phyloP scores from a whole-genome alignment of 2,888 invertebrate genomes.

The Amblyjoppa proteus region DNA sequence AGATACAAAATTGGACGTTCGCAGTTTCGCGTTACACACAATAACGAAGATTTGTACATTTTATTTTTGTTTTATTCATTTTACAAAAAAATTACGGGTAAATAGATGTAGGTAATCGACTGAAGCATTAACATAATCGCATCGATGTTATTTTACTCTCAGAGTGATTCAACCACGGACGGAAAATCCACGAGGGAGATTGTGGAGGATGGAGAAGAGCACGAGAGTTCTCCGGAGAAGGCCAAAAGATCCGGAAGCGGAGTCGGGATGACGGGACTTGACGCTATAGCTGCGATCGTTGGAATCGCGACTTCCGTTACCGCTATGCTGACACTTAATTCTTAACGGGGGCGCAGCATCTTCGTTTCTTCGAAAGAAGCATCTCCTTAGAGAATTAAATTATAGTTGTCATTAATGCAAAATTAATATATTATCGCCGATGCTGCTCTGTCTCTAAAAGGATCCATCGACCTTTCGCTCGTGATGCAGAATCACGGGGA shows the following conservation, averaged over 20 bases:
- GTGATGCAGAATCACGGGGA: neutral
- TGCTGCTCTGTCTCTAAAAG: neutral
- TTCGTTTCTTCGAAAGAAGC: neutral
- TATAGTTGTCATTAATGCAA: conserved; percentile 1
- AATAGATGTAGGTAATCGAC: neutral
- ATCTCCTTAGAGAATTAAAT: neutral
- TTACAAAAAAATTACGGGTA: neutral
- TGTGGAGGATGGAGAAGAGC: neutral
- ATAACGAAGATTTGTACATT: neutral
- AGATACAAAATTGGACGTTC: neutral
- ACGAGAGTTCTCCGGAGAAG: neutral
- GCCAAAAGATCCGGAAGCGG: conserved; percentile 35
- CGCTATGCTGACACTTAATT: conserved; percentile 59
- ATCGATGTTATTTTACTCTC: conserved; percentile 6
- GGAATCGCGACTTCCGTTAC: conserved; percentile 61
- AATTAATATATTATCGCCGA: neutral
- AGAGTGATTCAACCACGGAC: conserved; percentile 41
- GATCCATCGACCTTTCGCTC: neutral
- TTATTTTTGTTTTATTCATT: conserved; percentile 2
- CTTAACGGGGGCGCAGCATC: conserved; percentile 4
- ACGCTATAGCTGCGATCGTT: conserved; percentile 47
- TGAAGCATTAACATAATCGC: neutral
- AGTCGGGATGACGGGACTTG: conserved; percentile 35
- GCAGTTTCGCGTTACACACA: neutral
- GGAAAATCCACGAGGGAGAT: conserved; percentile 34